Evolutionary conservation across 2,797 vertebrate species (phyloP), one percentile per base, ranked within the genome.

Genomic region (Gephyroberyx darwinii): DNA sequence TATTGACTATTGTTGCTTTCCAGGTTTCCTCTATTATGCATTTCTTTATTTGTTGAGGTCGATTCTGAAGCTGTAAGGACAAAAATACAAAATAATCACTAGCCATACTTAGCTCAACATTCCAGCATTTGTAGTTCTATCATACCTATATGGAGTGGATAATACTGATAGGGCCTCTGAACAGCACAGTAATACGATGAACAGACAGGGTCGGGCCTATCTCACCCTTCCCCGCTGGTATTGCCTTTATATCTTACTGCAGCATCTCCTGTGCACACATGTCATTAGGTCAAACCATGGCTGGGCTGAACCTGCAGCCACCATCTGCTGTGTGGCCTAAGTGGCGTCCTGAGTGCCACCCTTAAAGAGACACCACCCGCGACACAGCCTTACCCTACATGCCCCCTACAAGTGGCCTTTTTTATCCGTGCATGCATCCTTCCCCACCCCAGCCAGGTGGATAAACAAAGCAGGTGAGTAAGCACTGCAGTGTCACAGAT

Each of bases 281-380:
- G 58, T 14, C 53, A 17, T 7, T 8, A 30, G 66, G 60, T 66
- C 57, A 64, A 22, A 76, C 31, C 2, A n/a, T 12, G 51, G 41
- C 31, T 16, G 6, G 8, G 4, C 7, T 19, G 30, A 43, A 64
- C 69, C 51, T 47, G 8, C 61, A 66, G 65, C 58, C 13, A 30
- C 83, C 80, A 77, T 78, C 71, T 80, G 75, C 69, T 12, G 48
- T 3, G 30, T 43, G 51, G 0, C 53, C 47, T 20, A 17, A 51
- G 62, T 9, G 6, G 47, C 19, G 5, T 39, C 37, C 61, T 56
- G 26, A 69, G 37, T 22, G 10, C 64, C 10, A 4, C 48, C 69
- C 58, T 56, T 35, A 66, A 60, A 63, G 41, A 19, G 65, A 55
- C 43, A 52, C 55, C 39, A 30, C 26, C 59, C 65, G 30, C 35